These are phyloP conservation scores for Dorcus parallelipipedus DNA, from an alignment of 2,888 invertebrate genomes.

Conservation along the genomic window DNA sequence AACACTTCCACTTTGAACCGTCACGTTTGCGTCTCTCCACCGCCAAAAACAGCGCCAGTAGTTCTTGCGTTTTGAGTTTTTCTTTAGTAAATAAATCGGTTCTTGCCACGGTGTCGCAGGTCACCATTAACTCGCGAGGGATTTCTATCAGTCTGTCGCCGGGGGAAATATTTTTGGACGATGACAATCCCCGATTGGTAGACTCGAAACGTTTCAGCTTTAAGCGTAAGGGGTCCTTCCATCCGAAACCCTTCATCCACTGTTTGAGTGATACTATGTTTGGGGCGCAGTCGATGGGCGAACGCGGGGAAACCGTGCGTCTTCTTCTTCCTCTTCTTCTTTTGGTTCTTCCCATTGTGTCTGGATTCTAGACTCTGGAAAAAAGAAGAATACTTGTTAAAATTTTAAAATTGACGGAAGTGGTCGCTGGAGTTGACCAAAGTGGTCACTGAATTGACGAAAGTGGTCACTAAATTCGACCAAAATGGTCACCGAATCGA, in stretches of 20 bases:
- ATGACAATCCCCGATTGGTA: conserved; percentile 74
- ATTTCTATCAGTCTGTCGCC: conserved; percentile 61
- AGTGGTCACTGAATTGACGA: too few relatives aligned
- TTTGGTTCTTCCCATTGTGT: conserved; percentile 54
- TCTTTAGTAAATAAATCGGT: conserved; percentile 32
- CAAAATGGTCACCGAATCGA: too few relatives aligned
- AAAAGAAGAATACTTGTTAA: not conserved
- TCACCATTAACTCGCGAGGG: conserved; percentile 59
- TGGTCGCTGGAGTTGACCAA: too few relatives aligned
- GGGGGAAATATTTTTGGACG: conserved; percentile 53
- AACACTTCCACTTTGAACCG: conserved; percentile 59
- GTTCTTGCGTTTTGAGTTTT: conserved; percentile 63
- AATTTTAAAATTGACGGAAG: too few relatives aligned
- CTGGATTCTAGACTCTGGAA: not conserved
- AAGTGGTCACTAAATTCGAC: too few relatives aligned
- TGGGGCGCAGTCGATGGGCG: conserved; percentile 40
- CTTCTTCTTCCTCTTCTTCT: conserved; percentile 42
- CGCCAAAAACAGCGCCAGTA: conserved; percentile 71
- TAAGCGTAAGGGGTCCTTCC: conserved; percentile 57
- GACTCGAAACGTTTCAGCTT: conserved; percentile 57
- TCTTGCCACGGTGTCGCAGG: conserved; percentile 50
- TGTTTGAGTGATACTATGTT: conserved; percentile 52
- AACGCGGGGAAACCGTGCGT: conserved; percentile 33
- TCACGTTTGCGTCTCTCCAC: conserved; percentile 60
- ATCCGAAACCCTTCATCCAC: conserved; percentile 55